Base-by-base conservation (phyloP, 2,888 invertebrate genomes). In the Brachylomia viminalis region DNA sequence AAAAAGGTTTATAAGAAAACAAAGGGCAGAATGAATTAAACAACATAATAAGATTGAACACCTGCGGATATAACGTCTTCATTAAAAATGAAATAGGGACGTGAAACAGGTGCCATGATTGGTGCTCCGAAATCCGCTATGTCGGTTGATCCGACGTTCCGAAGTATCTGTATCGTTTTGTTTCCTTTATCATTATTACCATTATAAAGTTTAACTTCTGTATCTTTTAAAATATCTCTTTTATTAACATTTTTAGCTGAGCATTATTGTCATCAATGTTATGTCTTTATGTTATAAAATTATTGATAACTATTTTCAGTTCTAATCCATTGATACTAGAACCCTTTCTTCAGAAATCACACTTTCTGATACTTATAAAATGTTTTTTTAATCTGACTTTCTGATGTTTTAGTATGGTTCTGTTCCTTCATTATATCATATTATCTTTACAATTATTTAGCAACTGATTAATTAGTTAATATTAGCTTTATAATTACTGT, bases 11-110 rank as follows among this genome's bases (percentile, higher is more conserved):
- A 86, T 91, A 94, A 95, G 95, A 94, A 95, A 96, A 96, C 95
- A 96, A 95, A 96, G 95, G 94, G 94, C 94, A 94, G 95, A 95
- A 95, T 95, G 95, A 95, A 95, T 95, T 94, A 94, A 95, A 95
- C 92, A 94, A 94, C 93, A 94, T 95, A 95, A 95, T 95, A 93
- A 93, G 93, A 91, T 89, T 82, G 87, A 92, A 94, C 96, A 96
- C 96, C 96, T 96, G 96, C 95, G 91, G 89, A 93, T 92, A 92
- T 92, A 91, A 95, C 92, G 94, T 95, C 96, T 96, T 96, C 95
- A 96, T 96, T 96, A 96, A 94, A 88, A 94, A 93, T 90, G 91
- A 92, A 93, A 92, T 91, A 91, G 92, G 91, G 90, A 90, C 80
- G 70, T 64, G 58, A 62, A 93, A 95, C 96, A 96, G 96, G 95